Evolutionary conservation across 2,113 vertebrate species (phyloP).

Genomic region (Spilogale gracilis): DNA sequence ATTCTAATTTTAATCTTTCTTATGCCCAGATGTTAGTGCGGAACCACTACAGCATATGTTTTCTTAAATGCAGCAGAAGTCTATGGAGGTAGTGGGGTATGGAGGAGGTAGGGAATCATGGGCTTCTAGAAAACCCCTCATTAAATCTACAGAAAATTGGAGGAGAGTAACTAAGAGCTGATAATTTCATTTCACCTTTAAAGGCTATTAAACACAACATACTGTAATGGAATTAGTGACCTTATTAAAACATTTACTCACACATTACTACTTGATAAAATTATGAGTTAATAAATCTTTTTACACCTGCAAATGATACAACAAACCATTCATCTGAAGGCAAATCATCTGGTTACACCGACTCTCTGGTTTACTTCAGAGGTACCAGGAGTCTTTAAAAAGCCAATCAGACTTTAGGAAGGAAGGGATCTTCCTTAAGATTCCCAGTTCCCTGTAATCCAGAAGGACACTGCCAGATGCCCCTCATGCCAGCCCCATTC

Average conservation of each 20-base stretch:
- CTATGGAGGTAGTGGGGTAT: not conserved
- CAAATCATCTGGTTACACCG: not conserved
- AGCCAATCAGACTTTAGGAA: not conserved
- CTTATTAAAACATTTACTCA: conserved; percentile 80
- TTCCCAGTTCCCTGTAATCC: not conserved
- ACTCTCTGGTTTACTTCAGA: conserved; percentile 33
- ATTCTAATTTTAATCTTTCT: conserved; percentile 7
- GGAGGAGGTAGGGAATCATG: not conserved
- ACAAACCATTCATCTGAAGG: conserved; percentile 62
- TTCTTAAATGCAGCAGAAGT: conserved; percentile 4
- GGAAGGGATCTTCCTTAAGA: not conserved
- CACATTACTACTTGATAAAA: conserved; percentile 78
- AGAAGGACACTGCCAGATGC: not conserved
- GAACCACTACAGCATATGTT: not conserved
- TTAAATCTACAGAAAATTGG: conserved; percentile 63
- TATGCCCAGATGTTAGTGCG: not conserved
- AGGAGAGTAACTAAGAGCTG: conserved; percentile 60
- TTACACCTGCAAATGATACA: conserved; percentile 65
- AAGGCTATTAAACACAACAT: conserved; percentile 75
- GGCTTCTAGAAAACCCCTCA: conserved; percentile 62
- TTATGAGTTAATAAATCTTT: conserved; percentile 75
- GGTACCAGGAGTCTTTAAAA: not conserved
- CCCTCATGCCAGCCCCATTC: not conserved
- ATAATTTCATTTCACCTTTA: conserved; percentile 77
- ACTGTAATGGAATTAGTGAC: conserved; percentile 73